Conservation (phyloP, 2,797 vertebrate genomes). For the Crocodylus rhombifer region DNA sequence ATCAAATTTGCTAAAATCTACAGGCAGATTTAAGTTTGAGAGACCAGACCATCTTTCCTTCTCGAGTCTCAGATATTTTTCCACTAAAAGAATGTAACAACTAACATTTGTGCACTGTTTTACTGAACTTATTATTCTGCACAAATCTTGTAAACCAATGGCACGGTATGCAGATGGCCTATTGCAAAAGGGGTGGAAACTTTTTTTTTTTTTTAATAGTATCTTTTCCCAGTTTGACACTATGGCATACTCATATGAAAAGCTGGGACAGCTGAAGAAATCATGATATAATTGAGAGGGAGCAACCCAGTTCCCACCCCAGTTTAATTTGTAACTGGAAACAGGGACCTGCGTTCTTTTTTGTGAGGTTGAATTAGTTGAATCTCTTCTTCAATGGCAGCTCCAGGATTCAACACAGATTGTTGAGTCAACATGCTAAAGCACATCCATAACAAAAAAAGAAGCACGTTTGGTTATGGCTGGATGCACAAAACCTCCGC, state of each 20-base stretch:
- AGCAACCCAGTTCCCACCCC: neutral
- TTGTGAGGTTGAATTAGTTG: neutral
- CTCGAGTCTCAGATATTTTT: neutral
- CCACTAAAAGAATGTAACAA: neutral
- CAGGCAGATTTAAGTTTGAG: conserved; percentile 41
- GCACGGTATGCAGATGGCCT: fast-evolving
- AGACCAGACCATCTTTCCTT: conserved; percentile 2
- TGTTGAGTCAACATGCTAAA: neutral
- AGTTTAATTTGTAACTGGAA: neutral
- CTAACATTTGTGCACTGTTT: neutral
- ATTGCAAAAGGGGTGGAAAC: neutral
- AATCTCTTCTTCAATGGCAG: neutral
- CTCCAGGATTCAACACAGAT: neutral
- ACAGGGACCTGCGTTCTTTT: neutral
- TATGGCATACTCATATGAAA: fast-evolving
- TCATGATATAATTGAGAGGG: neutral
- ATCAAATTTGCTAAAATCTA: conserved; percentile 56
- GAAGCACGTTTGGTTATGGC: neutral
- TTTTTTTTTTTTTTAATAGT: neutral
- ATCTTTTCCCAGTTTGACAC: neutral
- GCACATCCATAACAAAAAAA: neutral
- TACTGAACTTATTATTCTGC: neutral
- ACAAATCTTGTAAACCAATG: neutral
- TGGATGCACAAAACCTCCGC: neutral
- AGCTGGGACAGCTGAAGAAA: neutral